Evolutionary conservation across 1,140 invertebrate genomes (phyloP).

Genomic region (Drosophila pseudoananassae): DNA sequence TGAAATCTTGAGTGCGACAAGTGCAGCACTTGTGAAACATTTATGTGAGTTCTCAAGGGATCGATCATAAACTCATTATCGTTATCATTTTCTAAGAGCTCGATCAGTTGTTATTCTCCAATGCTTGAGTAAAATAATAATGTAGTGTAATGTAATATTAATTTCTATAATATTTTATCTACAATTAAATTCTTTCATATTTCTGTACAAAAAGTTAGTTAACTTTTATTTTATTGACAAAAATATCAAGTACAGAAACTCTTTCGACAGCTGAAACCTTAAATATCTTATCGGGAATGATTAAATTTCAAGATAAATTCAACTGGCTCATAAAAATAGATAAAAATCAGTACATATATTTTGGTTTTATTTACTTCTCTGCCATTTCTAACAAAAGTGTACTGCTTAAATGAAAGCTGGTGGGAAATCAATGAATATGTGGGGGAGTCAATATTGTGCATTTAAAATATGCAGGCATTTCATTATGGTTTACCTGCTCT

Average conservation of each 20-base stretch:
- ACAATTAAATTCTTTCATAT: background rate
- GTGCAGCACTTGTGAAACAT: no score
- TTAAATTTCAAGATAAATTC: conserved; percentile 1
- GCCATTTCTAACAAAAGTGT: conserved; percentile 1
- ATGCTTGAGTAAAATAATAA: no score
- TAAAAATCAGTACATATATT: background rate
- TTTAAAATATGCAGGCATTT: conserved; percentile 10
- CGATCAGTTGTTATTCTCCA: no score
- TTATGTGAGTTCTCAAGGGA: no score
- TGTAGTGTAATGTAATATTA: no score
- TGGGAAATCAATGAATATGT: conserved; percentile 44
- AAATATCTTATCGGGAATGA: conserved; percentile 5
- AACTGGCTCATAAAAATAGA: background rate
- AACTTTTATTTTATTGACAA: background rate
- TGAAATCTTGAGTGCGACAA: no score
- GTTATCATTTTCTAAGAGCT: no score
- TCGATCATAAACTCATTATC: no score
- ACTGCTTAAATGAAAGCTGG: conserved; percentile 53
- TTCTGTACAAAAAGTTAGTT: no score
- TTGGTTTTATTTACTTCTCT: background rate
- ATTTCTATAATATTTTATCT: no score
- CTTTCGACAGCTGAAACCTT: background rate
- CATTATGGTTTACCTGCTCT: background rate
- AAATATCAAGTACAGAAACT: background rate
- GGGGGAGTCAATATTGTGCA: conserved; percentile 38